phyloP scores from a whole-genome alignment of 2,113 vertebrate genomes.

The Megaceryle torquata region DNA sequence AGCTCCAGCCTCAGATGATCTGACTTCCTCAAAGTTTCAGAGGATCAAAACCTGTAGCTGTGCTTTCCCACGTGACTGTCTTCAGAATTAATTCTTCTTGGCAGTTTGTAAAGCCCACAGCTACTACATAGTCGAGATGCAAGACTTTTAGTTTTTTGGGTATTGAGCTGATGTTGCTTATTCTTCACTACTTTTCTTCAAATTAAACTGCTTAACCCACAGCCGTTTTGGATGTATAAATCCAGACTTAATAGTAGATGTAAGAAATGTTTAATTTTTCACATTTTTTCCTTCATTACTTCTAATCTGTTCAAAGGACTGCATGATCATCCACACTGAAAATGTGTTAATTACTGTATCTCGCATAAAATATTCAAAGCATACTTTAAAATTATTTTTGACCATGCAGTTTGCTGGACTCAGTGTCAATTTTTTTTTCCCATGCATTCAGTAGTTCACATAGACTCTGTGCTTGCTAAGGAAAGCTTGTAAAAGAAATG shows the following conservation, averaged over 20 bases:
- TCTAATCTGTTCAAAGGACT: neutral
- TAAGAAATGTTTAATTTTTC: neutral
- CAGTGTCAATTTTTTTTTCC: neutral
- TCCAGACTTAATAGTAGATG: neutral
- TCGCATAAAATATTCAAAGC: neutral
- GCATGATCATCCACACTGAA: neutral
- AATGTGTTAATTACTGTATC: neutral
- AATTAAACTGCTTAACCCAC: neutral
- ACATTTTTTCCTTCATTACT: neutral
- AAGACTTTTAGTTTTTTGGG: neutral
- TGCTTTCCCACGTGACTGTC: neutral
- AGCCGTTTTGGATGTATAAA: neutral
- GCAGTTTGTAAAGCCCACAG: neutral
- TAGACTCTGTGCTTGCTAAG: neutral
- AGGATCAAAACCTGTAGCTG: neutral
- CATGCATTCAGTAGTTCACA: neutral
- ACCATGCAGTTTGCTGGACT: neutral
- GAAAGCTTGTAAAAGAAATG: neutral
- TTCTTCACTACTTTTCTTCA: neutral
- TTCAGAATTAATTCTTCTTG: neutral
- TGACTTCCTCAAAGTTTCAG: neutral
- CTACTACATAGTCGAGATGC: neutral
- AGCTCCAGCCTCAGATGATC: neutral
- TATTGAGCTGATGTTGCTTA: neutral
- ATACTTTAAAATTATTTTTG: neutral